A percentile compares a stretch with the other conserved stretches of the same genome.
Conservation (phyloP, 2,888 invertebrate species). For the Emmelina monodactyla region DNA sequence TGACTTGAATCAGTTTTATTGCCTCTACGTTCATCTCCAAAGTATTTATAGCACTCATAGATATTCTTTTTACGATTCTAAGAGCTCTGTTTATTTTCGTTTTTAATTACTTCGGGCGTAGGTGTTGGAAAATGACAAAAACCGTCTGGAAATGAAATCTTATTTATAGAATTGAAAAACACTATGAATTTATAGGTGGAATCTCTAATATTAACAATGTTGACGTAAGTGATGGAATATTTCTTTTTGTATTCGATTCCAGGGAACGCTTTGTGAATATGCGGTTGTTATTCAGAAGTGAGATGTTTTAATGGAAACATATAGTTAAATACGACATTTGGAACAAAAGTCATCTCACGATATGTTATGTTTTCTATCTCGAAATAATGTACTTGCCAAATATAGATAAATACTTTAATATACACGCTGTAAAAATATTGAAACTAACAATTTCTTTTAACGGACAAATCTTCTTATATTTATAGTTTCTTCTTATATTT, state of each 20-base stretch:
- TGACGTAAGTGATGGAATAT: not conserved
- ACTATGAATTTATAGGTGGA: slow-evolving; percentile 1
- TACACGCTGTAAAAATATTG: no score
- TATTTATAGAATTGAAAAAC: not conserved
- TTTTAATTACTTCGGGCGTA: slow-evolving; percentile 64
- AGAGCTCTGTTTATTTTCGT: slow-evolving; percentile 65
- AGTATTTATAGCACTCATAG: slow-evolving; percentile 60
- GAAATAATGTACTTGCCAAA: no score
- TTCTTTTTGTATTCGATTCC: no score
- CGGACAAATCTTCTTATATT: no score
- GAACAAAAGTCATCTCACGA: no score
- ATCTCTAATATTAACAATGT: not conserved
- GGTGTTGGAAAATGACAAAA: slow-evolving; percentile 50
- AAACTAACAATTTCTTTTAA: slow-evolving; percentile 3
- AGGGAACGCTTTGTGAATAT: no score
- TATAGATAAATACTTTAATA: no score
- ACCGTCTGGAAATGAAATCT: slow-evolving; percentile 12
- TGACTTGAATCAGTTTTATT: slow-evolving; percentile 62
- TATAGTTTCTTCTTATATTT: no score
- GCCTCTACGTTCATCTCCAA: slow-evolving; percentile 55
- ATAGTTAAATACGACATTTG: no score
- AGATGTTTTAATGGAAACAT: no score
- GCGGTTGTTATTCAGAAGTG: no score
- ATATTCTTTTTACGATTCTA: slow-evolving; percentile 63
- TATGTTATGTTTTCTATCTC: no score